Percentiles rank a stretch among this genome's conserved stretches.
These are phyloP conservation scores for Sphaerophoria taeniata DNA, from an alignment of 2,888 invertebrate species.

Conservation along the genomic window DNA sequence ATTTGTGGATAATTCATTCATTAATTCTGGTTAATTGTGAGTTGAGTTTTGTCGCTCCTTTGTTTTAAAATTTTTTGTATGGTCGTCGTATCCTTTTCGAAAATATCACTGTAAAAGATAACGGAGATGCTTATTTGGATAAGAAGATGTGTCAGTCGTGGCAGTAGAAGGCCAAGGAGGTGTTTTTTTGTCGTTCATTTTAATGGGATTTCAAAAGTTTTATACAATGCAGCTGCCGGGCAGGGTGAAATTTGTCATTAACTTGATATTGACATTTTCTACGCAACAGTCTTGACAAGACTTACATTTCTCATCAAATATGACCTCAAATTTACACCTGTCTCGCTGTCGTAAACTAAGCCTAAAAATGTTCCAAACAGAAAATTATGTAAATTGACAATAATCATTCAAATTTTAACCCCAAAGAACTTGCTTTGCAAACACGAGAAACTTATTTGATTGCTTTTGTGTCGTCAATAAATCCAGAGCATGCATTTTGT, in stretches of 20 bases:
- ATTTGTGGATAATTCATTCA: constrained; percentile 41
- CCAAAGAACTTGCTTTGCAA: background rate
- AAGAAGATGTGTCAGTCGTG: background rate
- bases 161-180: background rate
- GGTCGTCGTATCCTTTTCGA: background rate
- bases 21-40: constrained; percentile 43
- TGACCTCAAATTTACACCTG: no score
- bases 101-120: constrained; percentile 24
- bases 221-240: background rate
- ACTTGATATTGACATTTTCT: no score
- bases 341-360: no score
- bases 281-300: no score
- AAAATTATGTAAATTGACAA: no score
- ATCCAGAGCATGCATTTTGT: constrained; percentile 25
- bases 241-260: background rate
- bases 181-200: background rate
- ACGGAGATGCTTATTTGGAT: constrained; percentile 19
- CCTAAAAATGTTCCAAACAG: no score
- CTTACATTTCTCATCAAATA: no score
- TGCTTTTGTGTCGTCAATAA: constrained; percentile 12
- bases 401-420: no score
- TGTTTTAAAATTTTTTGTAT: background rate
- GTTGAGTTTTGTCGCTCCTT: constrained; percentile 35
- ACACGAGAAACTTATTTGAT: constrained; percentile 16
- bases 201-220: background rate